These are phyloP conservation scores for Pterocles gutturalis DNA, from an alignment of 2,113 vertebrate species.

Conservation along the genomic window DNA sequence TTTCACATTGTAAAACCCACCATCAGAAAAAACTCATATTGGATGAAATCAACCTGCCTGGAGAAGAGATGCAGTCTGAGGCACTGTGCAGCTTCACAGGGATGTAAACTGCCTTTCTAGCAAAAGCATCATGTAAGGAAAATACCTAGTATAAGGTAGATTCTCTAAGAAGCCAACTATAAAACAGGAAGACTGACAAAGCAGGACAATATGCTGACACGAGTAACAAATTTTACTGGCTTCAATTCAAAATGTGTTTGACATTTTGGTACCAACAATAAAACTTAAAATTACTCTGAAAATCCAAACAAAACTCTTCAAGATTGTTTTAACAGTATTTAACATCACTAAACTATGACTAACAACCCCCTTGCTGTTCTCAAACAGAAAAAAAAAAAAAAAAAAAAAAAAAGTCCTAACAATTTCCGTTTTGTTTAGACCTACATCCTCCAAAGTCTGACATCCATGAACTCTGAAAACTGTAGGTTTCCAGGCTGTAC, in stretches of 20 bases:
- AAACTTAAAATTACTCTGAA: background rate
- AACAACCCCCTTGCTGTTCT: background rate
- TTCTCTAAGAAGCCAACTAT: background rate
- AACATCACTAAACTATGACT: background rate
- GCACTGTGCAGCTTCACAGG: background rate
- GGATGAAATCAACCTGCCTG: background rate
- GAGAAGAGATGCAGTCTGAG: background rate
- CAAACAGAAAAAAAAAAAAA: rapidly evolving
- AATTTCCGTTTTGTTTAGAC: background rate
- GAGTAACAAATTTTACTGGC: background rate
- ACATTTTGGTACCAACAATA: background rate
- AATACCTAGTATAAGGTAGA: background rate
- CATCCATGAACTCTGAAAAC: background rate
- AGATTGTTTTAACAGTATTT: background rate
- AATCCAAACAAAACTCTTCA: background rate
- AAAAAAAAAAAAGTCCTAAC: no score
- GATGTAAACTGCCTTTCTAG: background rate
- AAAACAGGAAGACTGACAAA: background rate
- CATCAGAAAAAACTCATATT: background rate
- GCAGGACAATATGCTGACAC: rapidly evolving
- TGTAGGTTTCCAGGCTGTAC: background rate
- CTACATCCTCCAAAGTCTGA: background rate
- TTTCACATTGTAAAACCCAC: background rate
- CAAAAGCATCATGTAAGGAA: background rate
- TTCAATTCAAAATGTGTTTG: background rate